phyloP scores from a whole-genome alignment of 2,113 vertebrate species.

The Boleophthalmus pectinirostris region DNA sequence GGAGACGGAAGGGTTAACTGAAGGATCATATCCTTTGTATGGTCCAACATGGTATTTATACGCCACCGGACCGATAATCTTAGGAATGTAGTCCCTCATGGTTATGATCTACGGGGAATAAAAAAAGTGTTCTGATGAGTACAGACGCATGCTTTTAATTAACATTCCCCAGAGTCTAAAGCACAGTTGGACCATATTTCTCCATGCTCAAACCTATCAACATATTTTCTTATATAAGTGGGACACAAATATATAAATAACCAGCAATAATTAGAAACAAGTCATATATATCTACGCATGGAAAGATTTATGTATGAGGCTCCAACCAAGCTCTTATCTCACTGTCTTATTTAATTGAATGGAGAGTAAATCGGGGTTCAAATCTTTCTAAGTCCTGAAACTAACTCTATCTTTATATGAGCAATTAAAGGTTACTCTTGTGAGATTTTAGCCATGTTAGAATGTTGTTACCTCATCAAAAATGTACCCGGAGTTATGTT shows the following conservation, averaged over 20 bases:
- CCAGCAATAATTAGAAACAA: neutral
- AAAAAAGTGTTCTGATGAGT: neutral
- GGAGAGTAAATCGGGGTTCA: too few species aligned
- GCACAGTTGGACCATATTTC: slow-evolving; percentile 1
- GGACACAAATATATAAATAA: neutral
- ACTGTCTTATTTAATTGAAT: too few species aligned
- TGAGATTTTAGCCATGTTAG: too few species aligned
- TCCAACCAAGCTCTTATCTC: too few species aligned
- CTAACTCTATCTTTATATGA: too few species aligned
- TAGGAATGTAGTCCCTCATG: slow-evolving; percentile 90
- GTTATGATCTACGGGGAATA: slow-evolving; percentile 84
- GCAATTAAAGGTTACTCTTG: too few species aligned
- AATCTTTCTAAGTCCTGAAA: too few species aligned
- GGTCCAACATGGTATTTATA: slow-evolving; percentile 81
- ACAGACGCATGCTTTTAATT: neutral
- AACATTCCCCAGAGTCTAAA: slow-evolving; percentile 7
- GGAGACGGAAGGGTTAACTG: slow-evolving; percentile 82
- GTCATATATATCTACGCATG: neutral
- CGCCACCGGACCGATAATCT: slow-evolving; percentile 84
- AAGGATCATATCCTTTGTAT: slow-evolving; percentile 83
- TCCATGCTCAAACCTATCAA: neutral
- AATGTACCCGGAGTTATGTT: too few species aligned
- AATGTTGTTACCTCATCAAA: too few species aligned
- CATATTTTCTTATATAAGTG: neutral
- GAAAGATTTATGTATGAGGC: too few species aligned